Evolutionary conservation across 53 echinoderm and acorn worm species (phyloP), one percentile per base, ranked within the genome.

Genomic region (Mesocentrotus franciscanus): DNA sequence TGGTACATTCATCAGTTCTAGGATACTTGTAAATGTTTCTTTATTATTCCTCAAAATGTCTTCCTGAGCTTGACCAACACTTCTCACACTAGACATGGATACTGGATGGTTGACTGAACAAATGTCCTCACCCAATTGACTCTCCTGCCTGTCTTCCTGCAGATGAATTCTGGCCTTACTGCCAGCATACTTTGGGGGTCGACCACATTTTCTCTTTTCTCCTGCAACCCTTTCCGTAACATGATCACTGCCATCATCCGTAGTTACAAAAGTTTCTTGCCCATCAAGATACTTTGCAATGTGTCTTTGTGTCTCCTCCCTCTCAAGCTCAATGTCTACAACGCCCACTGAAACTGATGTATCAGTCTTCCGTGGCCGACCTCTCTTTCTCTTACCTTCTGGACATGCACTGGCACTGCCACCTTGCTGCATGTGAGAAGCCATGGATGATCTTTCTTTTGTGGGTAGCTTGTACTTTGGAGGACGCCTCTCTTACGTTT

Each of bases 401-500:
- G 87, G 6, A 58, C 58, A 32, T 16, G 8, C 36, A 64, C n/a
- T 34, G 12, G 34, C 18, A 35, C 20, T 64, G 29, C 33, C 60
- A 60, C 4, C 90, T 62, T 36, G 20, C 61, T 90, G 57, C 35
- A 36, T 55, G 9, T 66, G 17, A 32, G 90, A 60, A 16, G 90
- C 49, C 59, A 60, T 32, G 66, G 34, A 13, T 34, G 18, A 34
- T 66, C 13, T 14, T 34, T 36, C 35, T 22, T 14, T 35, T 7
- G 10, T 66, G 9, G 61, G 16, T 36, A 36, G 66, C 60, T 66
- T 39, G 34, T 15, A 4, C 91, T 62, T 91, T 61, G 66, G 62
- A 64, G 91, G 91, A 91, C 91, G 35, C 66, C 91, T 91, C 91
- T 66, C 91, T 62, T 91, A 1, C 39, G 68, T 64, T 91, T 91